Evolutionary conservation across 2,888 invertebrate genomes (phyloP).

Genomic region (Helleia helle): DNA sequence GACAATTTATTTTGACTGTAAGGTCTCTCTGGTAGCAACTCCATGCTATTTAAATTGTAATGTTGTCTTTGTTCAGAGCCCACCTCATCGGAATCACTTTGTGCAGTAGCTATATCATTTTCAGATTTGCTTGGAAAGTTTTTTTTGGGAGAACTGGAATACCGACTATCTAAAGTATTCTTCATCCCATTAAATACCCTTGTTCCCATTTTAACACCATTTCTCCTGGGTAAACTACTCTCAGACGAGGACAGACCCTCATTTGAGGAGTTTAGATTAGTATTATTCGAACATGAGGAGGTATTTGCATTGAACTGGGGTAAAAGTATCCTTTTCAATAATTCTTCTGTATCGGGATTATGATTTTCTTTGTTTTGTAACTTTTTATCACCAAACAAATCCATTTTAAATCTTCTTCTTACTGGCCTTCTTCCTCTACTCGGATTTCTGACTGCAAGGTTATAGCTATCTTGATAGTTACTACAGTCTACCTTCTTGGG

Average conservation of each 20-base stretch:
- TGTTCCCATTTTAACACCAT: constrained; percentile 84
- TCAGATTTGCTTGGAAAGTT: constrained; percentile 42
- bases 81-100: constrained; percentile 67
- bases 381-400: constrained; percentile 65
- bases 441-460: constrained; percentile 63
- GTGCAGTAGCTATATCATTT: constrained; percentile 49
- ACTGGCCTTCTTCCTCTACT: constrained; percentile 50
- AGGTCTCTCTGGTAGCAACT: constrained; percentile 58
- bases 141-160: constrained; percentile 35
- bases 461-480: constrained; percentile 68
- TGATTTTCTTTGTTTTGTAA: constrained; percentile 81
- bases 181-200: constrained; percentile 75
- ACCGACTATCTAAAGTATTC: constrained; percentile 36
- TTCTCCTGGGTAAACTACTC: constrained; percentile 70
- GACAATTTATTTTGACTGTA: constrained; percentile 43
- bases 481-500: constrained; percentile 50
- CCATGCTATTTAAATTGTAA: constrained; percentile 66
- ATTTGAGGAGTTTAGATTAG: constrained; percentile 52
- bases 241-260: constrained; percentile 66
- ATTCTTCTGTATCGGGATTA: constrained; percentile 68
- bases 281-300: constrained; percentile 29
- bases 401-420: constrained; percentile 68
- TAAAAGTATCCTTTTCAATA: constrained; percentile 50
- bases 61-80: constrained; percentile 60
- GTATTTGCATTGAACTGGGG: constrained; percentile 45